Conservation (phyloP, 1,140 invertebrate species). For the Leptoteleia sp. region DNA sequence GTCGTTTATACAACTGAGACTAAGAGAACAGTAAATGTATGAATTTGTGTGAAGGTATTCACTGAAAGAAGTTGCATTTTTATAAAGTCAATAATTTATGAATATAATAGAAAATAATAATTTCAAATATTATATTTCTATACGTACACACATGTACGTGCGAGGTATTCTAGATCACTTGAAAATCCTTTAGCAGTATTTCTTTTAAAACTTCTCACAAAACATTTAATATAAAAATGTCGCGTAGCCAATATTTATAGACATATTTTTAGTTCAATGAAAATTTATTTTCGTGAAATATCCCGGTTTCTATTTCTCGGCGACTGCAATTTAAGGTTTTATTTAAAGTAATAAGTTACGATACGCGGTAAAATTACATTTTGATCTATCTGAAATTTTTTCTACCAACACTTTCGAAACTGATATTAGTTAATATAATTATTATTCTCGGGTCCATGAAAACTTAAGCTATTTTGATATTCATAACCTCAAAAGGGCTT, state of each 20-base stretch:
- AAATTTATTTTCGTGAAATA: constrained; percentile 8
- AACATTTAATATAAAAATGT: constrained; percentile 32
- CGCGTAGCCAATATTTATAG: constrained; percentile 11
- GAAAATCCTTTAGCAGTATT: constrained; percentile 18
- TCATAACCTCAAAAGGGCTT: constrained; percentile 43
- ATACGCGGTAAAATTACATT: too few relatives aligned
- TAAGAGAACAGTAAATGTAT: too few relatives aligned
- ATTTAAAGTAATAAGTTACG: constrained; percentile 2
- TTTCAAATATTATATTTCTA: constrained; percentile 10
- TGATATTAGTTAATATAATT: too few relatives aligned
- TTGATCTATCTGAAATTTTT: background rate
- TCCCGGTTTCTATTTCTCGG: background rate
- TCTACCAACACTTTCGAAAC: background rate
- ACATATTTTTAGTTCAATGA: constrained; percentile 21
- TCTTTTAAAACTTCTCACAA: constrained; percentile 14
- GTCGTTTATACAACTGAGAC: too few relatives aligned
- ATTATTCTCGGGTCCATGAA: too few relatives aligned
- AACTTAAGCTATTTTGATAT: constrained; percentile 18
- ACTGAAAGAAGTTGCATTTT: too few relatives aligned
- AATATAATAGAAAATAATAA: constrained; percentile 4
- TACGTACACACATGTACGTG: background rate
- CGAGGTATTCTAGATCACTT: background rate
- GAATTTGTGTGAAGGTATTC: too few relatives aligned
- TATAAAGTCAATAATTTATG: background rate
- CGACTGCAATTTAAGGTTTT: background rate